These are phyloP conservation scores for Diuraphis noxia DNA, from an alignment of 1,140 invertebrate genomes.

Conservation along the genomic window DNA sequence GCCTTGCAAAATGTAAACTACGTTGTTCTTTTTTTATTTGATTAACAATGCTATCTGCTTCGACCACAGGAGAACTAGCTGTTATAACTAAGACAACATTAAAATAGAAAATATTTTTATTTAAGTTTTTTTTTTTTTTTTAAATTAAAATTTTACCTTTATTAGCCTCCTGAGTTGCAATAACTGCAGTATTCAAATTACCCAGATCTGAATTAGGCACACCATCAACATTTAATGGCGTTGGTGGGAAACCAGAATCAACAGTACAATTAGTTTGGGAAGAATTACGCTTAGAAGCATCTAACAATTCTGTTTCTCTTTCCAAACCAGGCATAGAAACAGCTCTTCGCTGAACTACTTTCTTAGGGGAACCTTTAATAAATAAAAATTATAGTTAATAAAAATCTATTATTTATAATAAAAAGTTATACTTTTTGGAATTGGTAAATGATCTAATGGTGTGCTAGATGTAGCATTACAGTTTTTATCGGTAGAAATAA, in stretches of 20 bases:
- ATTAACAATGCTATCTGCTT: conserved; percentile 23
- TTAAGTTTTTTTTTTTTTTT: neutral
- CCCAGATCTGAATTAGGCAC: conserved; percentile 26
- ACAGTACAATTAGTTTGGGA: conserved; percentile 36
- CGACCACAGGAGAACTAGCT: conserved; percentile 19
- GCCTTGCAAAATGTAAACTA: conserved; percentile 34
- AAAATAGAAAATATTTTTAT: neutral
- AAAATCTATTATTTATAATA: neutral
- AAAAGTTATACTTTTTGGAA: conserved; percentile 43
- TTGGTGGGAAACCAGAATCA: conserved; percentile 1
- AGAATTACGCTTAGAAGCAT: conserved; percentile 35
- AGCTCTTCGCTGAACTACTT: conserved; percentile 59
- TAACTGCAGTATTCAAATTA: conserved; percentile 9
- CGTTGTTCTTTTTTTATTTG: conserved; percentile 45
- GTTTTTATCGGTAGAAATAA: conserved; percentile 67
- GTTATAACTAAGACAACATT: neutral
- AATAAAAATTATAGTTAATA: neutral
- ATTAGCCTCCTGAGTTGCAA: conserved; percentile 5
- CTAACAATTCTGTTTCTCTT: conserved; percentile 55
- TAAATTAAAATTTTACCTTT: conserved; percentile 25
- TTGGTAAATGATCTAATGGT: conserved; percentile 56
- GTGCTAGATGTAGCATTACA: conserved; percentile 68
- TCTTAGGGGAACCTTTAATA: conserved; percentile 27
- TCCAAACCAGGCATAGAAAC: conserved; percentile 64
- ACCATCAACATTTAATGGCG: conserved; percentile 12